phyloP scores from a whole-genome alignment of 2,888 invertebrate species.

The Heliconius cydno region DNA sequence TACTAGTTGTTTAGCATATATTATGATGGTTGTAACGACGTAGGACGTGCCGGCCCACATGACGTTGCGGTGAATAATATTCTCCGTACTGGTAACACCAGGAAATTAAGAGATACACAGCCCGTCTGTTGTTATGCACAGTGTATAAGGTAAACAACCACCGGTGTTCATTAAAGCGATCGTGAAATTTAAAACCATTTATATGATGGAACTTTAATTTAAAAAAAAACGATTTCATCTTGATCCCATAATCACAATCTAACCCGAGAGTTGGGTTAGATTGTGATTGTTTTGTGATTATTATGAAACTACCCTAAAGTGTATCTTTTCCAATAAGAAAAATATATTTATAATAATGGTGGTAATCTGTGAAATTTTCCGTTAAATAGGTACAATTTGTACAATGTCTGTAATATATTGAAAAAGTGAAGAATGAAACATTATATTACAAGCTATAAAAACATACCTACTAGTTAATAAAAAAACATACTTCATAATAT shows the following conservation, averaged over 20 bases:
- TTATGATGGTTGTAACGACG: background rate
- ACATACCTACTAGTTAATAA: background rate
- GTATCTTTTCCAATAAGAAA: no score
- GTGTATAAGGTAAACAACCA: slow-evolving; percentile 3
- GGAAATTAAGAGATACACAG: slow-evolving; percentile 22
- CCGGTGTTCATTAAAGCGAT: background rate
- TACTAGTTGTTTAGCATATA: background rate
- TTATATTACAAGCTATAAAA: background rate
- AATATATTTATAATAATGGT: no score
- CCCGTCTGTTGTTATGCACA: background rate
- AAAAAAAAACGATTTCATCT: no score
- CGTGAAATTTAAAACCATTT: background rate
- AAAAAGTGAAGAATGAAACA: background rate
- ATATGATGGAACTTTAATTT: no score
- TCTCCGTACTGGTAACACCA: slow-evolving; percentile 32
- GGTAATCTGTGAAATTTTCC: no score
- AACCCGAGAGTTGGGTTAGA: no score
- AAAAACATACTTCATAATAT: background rate
- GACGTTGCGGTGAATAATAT: slow-evolving; percentile 40
- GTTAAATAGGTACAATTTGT: no score
- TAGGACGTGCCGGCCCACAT: slow-evolving; percentile 31
- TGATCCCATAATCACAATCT: no score
- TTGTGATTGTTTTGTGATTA: no score
- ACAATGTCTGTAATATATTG: background rate
- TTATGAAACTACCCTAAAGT: no score